Base-by-base conservation (phyloP, 1,140 invertebrate genomes). In the Acromyrmex charruanus region DNA sequence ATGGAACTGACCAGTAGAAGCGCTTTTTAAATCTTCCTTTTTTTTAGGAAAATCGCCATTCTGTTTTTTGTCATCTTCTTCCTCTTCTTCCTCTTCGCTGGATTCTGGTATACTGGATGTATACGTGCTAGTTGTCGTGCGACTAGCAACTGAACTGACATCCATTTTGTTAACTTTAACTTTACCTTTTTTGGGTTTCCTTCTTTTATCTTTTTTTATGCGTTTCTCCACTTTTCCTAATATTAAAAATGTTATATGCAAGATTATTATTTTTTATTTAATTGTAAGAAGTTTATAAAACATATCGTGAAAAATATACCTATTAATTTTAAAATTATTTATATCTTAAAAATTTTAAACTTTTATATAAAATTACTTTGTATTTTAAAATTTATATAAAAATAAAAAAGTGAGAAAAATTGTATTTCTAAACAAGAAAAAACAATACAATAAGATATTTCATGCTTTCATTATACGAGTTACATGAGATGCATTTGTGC, bases 1-100 rank as follows among this genome's bases (percentile, higher is more conserved):
- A 61, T 5, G 0, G 7, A 61, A 16, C 55, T 91, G 88, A 93
- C 92, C 89, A 35, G 71, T 80, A 5, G 72, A 51, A 21, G 58
- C 72, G 51, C 84, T 89, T 80, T 86, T 92, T 0, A 86, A 68
- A 53, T 92, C 77, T 10, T 68, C 51, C 44, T 90, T 91, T 74
- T 72, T 74, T 16, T 72, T 69, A 4, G 10, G 5, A 75, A 31
- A 53, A 53, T 89, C 86, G 4, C 68, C 25, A 68, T 85, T 65
- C 3, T 51, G 82, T 0, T 86, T 88, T 53, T 95, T 58, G 0
- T 71, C 88, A 0, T 90, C 89, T 72, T 90, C 89, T 72, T 95
- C 93, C 51, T 96, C 95, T 28, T 95, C 88, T 88, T 96, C 95
- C 1, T 95, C 96, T 31, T 96, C 96, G 89, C 91, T 88, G 10